A percentile compares a stretch with the other conserved stretches of the same genome.
phyloP scores from a whole-genome alignment of 2,797 vertebrate genomes.

The Hylomyscus alleni region DNA sequence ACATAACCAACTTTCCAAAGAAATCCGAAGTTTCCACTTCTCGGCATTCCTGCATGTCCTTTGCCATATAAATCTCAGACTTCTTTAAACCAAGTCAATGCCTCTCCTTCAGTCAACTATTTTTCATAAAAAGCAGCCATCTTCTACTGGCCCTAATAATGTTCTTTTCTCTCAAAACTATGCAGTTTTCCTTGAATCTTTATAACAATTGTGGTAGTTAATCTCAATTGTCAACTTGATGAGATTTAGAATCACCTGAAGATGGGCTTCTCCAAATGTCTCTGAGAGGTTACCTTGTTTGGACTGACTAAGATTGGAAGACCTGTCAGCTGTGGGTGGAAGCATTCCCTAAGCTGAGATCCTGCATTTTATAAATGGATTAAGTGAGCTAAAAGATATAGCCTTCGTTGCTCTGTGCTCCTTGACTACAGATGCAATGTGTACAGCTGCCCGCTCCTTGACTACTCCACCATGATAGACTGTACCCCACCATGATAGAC shows the following conservation, averaged over 20 bases:
- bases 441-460: neutral
- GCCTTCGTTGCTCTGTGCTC: neutral
- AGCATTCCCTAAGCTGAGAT: neutral
- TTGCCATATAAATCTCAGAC: neutral
- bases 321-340: neutral
- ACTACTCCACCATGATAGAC: neutral
- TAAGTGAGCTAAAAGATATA: neutral
- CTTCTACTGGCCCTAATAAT: neutral
- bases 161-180: neutral
- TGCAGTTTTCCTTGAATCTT: neutral
- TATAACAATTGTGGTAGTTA: neutral
- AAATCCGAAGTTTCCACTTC: neutral
- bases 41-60: neutral
- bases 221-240: neutral
- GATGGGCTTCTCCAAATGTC: neutral
- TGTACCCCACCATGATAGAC: too few relatives aligned
- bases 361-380: neutral
- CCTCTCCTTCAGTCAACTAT: neutral
- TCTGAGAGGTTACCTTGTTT: neutral
- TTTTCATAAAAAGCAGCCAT: neutral
- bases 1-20: neutral
- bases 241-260: neutral
- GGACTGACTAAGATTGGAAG: neutral
- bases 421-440: neutral
- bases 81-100: neutral